phyloP scores from a whole-genome alignment of 2,797 vertebrate species.

The Synanceia verrucosa region DNA sequence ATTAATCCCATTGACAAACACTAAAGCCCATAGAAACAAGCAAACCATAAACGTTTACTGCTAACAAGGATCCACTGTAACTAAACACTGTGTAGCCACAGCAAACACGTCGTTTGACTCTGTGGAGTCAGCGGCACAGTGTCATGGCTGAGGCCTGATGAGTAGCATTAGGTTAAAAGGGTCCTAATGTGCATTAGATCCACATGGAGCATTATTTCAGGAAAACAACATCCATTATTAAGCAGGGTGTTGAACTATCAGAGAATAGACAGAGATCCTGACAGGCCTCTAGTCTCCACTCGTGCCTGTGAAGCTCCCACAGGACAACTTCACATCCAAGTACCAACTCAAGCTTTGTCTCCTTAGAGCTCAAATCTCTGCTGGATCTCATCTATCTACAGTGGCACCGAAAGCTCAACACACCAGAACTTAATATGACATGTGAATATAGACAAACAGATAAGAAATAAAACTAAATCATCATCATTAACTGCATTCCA shows the following conservation, averaged over 20 bases:
- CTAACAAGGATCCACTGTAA: slow-evolving; percentile 21
- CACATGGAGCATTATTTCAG: slow-evolving; percentile 63
- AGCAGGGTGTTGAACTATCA: slow-evolving; percentile 62
- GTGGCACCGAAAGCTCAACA: not conserved
- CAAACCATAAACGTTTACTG: slow-evolving; percentile 24
- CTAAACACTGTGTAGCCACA: slow-evolving; percentile 43
- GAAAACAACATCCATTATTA: slow-evolving; percentile 81
- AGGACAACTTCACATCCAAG: slow-evolving; percentile 22
- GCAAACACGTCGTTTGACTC: slow-evolving; percentile 34
- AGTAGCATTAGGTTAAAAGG: slow-evolving; percentile 78
- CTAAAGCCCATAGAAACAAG: not conserved
- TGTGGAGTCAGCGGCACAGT: slow-evolving; percentile 50
- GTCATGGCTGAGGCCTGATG: slow-evolving; percentile 24
- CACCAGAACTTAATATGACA: not conserved
- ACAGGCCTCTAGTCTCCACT: slow-evolving; percentile 46
- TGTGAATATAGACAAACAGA: not conserved
- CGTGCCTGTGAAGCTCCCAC: slow-evolving; percentile 35
- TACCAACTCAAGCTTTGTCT: slow-evolving; percentile 10
- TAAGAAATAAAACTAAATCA: not conserved
- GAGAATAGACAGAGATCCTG: slow-evolving; percentile 39
- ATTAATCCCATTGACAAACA: slow-evolving; percentile 2
- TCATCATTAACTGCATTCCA: not conserved
- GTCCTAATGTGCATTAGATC: slow-evolving; percentile 73
- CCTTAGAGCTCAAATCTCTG: not conserved
- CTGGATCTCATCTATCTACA: not conserved